Percentiles rank a stretch among this genome's conserved stretches.
Evolutionary conservation across 64 coral and sea anemone genomes (phyloP).

Genomic region (Catalaphyllia jardinei): DNA sequence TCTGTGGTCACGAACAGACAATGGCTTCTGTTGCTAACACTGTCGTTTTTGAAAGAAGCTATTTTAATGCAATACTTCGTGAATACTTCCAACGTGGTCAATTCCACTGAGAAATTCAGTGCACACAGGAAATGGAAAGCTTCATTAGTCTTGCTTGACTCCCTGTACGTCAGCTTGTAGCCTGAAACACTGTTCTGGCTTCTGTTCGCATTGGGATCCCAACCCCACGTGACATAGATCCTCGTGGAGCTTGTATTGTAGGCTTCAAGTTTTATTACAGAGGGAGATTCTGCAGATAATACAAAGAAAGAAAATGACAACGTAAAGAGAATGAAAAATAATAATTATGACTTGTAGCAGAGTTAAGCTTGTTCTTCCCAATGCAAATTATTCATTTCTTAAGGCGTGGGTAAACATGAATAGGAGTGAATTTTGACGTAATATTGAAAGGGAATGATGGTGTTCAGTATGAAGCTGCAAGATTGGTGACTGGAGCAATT

Average conservation of each 20-base stretch:
- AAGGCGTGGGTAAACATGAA: too few relatives aligned
- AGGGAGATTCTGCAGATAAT: not conserved
- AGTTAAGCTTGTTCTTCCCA: too few relatives aligned
- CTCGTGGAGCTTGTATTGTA: conserved; percentile 27
- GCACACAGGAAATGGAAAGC: not conserved
- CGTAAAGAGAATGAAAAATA: not conserved
- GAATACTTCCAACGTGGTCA: not conserved
- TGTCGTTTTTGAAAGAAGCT: not conserved
- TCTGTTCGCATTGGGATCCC: too few relatives aligned
- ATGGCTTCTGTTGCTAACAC: conserved; percentile 12
- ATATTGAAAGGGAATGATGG: too few relatives aligned
- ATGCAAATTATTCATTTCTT: too few relatives aligned
- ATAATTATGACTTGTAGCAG: not conserved
- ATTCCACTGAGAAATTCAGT: not conserved
- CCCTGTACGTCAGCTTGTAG: not conserved
- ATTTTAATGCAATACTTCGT: conserved; percentile 24
- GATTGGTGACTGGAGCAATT: too few relatives aligned
- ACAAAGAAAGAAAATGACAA: not conserved
- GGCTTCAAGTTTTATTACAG: not conserved
- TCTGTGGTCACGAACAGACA: conserved; percentile 26
- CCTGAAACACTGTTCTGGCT: not conserved
- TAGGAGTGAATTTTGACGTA: too few relatives aligned
- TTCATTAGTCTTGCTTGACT: too few relatives aligned
- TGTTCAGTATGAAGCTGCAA: too few relatives aligned
- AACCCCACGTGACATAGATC: not conserved